Percentiles rank a stretch among this genome's conserved stretches.
phyloP scores from a whole-genome alignment of 2,888 invertebrate species.

The Coelinius sp. region DNA sequence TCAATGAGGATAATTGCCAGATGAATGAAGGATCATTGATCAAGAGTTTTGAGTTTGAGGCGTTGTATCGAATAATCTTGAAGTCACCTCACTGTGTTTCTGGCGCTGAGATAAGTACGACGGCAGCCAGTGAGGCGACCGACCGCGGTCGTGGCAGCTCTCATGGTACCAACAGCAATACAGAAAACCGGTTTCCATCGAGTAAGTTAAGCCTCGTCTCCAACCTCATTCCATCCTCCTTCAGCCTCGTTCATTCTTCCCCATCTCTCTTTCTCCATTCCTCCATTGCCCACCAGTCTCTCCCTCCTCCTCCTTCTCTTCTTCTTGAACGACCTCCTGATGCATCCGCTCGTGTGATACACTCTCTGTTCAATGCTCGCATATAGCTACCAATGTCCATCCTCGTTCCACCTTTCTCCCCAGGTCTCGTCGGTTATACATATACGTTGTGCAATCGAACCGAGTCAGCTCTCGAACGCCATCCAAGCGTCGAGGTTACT shows the following conservation, averaged over 20 bases:
- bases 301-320: slow-evolving; percentile 30
- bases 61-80: slow-evolving; percentile 18
- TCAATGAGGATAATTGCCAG: neutral
- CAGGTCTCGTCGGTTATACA: slow-evolving; percentile 37
- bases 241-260: slow-evolving; percentile 32
- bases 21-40: neutral
- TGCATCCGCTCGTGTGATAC: slow-evolving; percentile 25
- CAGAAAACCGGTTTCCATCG: slow-evolving; percentile 62
- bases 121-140: slow-evolving; percentile 30
- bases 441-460: slow-evolving; percentile 54
- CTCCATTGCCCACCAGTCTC: slow-evolving; percentile 16
- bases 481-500: slow-evolving; percentile 60
- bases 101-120: slow-evolving; percentile 24
- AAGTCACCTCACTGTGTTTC: slow-evolving; percentile 12
- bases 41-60: neutral
- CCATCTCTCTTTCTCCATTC: slow-evolving; percentile 34
- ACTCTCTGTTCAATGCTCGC: slow-evolving; percentile 32
- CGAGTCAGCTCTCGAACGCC: slow-evolving; percentile 51
- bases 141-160: slow-evolving; percentile 25
- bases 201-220: slow-evolving; percentile 52
- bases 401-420: slow-evolving; percentile 35
- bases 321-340: slow-evolving; percentile 38
- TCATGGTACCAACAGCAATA: slow-evolving; percentile 32
- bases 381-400: slow-evolving; percentile 39
- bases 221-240: slow-evolving; percentile 14